A percentile compares a stretch with the other conserved stretches of the same genome.
phyloP scores from a whole-genome alignment of 2,797 vertebrate species.

The Cygnus olor region DNA sequence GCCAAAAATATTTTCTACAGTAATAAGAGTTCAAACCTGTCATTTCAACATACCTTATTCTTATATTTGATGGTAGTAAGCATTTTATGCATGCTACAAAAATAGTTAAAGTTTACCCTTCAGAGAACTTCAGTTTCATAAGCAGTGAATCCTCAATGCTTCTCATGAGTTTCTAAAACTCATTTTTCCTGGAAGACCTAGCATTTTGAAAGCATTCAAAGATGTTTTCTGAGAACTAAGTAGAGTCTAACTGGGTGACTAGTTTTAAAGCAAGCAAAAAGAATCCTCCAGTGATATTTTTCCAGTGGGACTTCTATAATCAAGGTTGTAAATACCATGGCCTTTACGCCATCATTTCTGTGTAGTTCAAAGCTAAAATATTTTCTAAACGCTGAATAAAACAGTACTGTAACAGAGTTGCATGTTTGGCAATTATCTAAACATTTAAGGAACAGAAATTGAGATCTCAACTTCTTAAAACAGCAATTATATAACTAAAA shows the following conservation, averaged over 20 bases:
- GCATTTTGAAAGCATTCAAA: constrained; percentile 37
- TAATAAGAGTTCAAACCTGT: neutral
- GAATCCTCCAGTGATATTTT: neutral
- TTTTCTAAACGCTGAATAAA: neutral
- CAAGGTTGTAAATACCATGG: neutral
- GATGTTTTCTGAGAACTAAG: neutral
- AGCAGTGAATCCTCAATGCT: neutral
- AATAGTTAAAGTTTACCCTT: neutral
- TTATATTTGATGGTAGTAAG: neutral
- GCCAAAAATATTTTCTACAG: neutral
- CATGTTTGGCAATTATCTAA: neutral
- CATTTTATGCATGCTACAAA: neutral
- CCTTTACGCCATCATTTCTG: neutral
- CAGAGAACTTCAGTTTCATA: neutral
- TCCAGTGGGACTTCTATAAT: neutral
- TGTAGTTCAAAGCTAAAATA: neutral
- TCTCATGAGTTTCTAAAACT: neutral
- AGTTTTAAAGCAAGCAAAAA: constrained; percentile 6
- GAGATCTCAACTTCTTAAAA: neutral
- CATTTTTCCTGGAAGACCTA: constrained; percentile 1
- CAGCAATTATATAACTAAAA: neutral
- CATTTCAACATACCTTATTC: neutral
- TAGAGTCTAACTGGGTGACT: neutral
- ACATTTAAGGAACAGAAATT: neutral
- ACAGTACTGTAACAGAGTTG: neutral